Percentiles rank a stretch among this genome's conserved stretches.
Conservation (phyloP, 2,888 invertebrate species). For the Erynnis tages region DNA sequence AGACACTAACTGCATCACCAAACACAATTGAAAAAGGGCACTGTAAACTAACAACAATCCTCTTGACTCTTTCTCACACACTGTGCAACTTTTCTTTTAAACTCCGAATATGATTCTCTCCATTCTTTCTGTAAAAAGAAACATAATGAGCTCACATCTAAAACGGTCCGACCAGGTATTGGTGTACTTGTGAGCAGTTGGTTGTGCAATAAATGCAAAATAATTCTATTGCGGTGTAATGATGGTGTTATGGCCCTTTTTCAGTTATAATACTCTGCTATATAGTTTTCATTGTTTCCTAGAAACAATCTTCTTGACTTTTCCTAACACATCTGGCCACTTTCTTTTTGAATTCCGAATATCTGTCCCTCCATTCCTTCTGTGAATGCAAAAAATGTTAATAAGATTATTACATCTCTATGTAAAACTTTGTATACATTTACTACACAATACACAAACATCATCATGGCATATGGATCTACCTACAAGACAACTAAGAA, state of each 20-base stretch:
- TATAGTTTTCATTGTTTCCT: constrained; percentile 74
- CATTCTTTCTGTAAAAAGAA: constrained; percentile 95
- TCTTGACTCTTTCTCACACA: constrained; percentile 99
- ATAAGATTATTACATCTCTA: constrained; percentile 12
- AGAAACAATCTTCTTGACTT: constrained; percentile 99
- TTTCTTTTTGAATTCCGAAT: constrained; percentile 98
- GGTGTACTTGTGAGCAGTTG: constrained; percentile 43
- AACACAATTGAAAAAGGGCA: constrained; percentile 78
- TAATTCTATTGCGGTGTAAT: constrained; percentile 38
- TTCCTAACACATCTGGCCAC: constrained; percentile 98
- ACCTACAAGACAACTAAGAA: too few species aligned
- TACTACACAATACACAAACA: too few species aligned
- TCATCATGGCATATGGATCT: too few species aligned
- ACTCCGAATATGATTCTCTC: constrained; percentile 98
- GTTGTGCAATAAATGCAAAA: constrained; percentile 37
- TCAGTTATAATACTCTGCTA: constrained; percentile 60
- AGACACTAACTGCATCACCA: constrained; percentile 64
- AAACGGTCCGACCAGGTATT: constrained; percentile 57
- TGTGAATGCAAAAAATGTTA: constrained; percentile 78
- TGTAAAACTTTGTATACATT: too few species aligned
- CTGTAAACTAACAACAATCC: constrained; percentile 93
- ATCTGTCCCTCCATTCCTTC: constrained; percentile 99
- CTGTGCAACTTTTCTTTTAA: constrained; percentile 98
- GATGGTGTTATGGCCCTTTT: constrained; percentile 66
- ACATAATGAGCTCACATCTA: constrained; percentile 77